Conservation (phyloP, 2,888 invertebrate genomes). For the Sminthurinus aureus region DNA sequence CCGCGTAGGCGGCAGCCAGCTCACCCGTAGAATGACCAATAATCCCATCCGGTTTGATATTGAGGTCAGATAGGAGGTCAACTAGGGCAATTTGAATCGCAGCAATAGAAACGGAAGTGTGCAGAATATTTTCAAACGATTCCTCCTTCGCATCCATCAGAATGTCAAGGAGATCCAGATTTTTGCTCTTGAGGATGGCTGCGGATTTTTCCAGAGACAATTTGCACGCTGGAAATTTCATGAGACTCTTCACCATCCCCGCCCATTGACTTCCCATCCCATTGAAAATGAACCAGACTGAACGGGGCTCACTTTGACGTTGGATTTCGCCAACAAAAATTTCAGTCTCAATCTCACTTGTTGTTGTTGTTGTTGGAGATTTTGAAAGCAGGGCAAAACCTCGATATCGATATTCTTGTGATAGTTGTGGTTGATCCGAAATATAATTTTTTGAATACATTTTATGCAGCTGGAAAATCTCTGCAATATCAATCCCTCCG, state of each 20-base stretch:
- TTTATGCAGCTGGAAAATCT: constrained; percentile 25
- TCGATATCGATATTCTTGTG: constrained; percentile 24
- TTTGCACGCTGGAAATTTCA: constrained; percentile 67
- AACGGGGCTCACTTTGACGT: not conserved
- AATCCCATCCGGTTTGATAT: constrained; percentile 89
- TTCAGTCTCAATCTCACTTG: not conserved
- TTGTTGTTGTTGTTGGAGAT: not conserved
- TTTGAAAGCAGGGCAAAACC: constrained; percentile 23
- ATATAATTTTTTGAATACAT: constrained; percentile 26
- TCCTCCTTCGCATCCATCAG: constrained; percentile 78
- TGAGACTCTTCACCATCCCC: constrained; percentile 67
- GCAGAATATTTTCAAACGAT: constrained; percentile 82
- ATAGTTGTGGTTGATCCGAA: too few relatives aligned
- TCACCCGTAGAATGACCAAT: constrained; percentile 95
- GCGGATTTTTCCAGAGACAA: constrained; percentile 78
- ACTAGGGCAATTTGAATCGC: constrained; percentile 84
- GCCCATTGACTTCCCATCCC: constrained; percentile 71
- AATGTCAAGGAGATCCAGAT: constrained; percentile 81
- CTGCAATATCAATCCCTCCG: constrained; percentile 16
- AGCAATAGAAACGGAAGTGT: constrained; percentile 93
- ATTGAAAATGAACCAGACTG: too few relatives aligned
- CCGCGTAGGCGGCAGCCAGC: constrained; percentile 91
- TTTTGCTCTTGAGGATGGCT: constrained; percentile 77
- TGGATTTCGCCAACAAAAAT: not conserved
- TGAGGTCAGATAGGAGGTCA: constrained; percentile 77